A percentile compares a stretch with the other conserved stretches of the same genome.
Evolutionary conservation across 2,113 vertebrate species (phyloP).

Genomic region (Oncorhynchus nerka): DNA sequence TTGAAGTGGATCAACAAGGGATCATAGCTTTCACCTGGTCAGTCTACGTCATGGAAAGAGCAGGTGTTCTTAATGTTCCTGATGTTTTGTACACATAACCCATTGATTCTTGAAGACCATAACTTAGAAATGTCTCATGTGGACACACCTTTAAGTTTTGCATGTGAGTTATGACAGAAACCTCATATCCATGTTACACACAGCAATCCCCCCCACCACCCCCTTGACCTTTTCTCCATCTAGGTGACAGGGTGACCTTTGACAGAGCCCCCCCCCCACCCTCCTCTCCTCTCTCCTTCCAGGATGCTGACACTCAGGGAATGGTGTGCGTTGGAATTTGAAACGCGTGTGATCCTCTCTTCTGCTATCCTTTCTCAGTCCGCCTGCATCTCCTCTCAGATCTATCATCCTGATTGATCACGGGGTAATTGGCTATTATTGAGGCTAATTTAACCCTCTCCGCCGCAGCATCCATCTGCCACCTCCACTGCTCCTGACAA

Average conservation of each 20-base stretch:
- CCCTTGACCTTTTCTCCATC: conserved; percentile 56
- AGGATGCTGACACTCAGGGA: too few relatives aligned
- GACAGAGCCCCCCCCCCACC: conserved; percentile 3
- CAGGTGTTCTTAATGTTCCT: too few relatives aligned
- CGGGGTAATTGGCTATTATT: conserved; percentile 92
- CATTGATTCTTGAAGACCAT: too few relatives aligned
- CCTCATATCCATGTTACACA: too few relatives aligned
- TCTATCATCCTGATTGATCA: conserved; percentile 99
- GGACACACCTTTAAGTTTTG: too few relatives aligned
- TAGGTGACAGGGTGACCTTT: conserved; percentile 58
- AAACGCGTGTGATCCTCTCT: not conserved
- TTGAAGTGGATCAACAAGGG: too few relatives aligned
- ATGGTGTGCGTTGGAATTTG: not conserved
- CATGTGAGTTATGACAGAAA: too few relatives aligned
- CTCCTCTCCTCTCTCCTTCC: not conserved
- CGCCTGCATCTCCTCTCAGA: conserved; percentile 91
- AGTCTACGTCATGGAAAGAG: too few relatives aligned
- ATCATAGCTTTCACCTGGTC: too few relatives aligned
- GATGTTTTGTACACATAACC: too few relatives aligned
- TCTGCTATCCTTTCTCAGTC: conserved; percentile 70
- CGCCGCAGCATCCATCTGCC: conserved; percentile 88
- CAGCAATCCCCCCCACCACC: conserved; percentile 1
- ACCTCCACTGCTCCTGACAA: conserved; percentile 92
- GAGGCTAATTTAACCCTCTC: conserved; percentile 91
- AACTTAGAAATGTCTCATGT: too few relatives aligned